Evolutionary conservation across 2,113 vertebrate species (phyloP), one percentile per base, ranked within the genome.

Genomic region (Potamarius usumacintae): DNA sequence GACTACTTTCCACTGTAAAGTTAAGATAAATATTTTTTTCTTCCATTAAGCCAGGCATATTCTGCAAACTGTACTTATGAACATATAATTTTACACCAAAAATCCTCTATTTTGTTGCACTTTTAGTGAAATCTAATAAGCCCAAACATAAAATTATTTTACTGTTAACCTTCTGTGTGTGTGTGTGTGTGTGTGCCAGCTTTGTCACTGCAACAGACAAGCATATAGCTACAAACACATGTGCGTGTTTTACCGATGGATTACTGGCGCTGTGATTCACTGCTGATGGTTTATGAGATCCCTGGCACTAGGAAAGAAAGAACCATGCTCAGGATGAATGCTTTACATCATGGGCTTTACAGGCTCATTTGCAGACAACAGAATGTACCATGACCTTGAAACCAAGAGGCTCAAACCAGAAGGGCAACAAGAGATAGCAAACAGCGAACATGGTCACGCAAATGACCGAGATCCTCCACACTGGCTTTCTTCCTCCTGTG

Each of bases 81-180:
- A 93, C 93, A 89, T 94, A 92, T 94, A 92, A 94, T 94, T 94
- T 94, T 82, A 91, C 89, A 88, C 84, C 87, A 88, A 92, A 94
- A 86, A 92, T 86, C 53, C 82, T 87, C 87, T 91, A 92, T 93
- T 90, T 92, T 91, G 91, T 92, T 91, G 91, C 69, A 90, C 91
- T 89, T 82, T 88, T 81, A 91, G 90, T 91, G 87, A 93, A 94
- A 93, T 93, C 89, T 92, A 93, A 94, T 94, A 93, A 94, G 91
- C 82, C 88, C 88, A 88, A 92, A 92, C 88, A 88, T 89, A 58
- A 12, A 17, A 82, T 63, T 30, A 57, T 89, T 88, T 65, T 74
- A 72, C 71, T 22, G 8, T 62, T 60, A 62, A 0, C 20, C 34
- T 80, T 34, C 3, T 55, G n/a, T 57, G n/a, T 57, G 53, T 80